Evolutionary conservation across 2,888 invertebrate species (phyloP).

Genomic region (Ceratothoa steindachneri): DNA sequence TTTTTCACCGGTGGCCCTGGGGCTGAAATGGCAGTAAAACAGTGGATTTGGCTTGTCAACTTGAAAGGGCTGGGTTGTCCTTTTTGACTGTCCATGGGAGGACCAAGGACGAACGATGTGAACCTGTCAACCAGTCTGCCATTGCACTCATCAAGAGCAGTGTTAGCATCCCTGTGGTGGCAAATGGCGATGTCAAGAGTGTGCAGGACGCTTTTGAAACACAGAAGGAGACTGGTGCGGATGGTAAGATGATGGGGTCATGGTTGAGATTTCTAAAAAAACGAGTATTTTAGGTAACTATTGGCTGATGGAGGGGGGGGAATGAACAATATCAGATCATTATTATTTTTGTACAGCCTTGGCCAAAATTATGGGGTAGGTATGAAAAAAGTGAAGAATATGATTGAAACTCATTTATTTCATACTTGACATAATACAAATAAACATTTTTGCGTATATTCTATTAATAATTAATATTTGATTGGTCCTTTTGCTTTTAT

Average conservation of each 20-base stretch:
- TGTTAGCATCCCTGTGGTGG: constrained; percentile 76
- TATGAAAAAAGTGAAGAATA: too few relatives aligned
- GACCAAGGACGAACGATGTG: constrained; percentile 73
- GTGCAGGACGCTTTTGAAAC: constrained; percentile 68
- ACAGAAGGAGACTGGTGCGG: constrained; percentile 62
- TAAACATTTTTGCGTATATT: too few relatives aligned
- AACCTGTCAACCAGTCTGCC: constrained; percentile 64
- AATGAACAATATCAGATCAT: too few relatives aligned
- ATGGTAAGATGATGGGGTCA: constrained; percentile 58
- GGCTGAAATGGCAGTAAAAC: constrained; percentile 57
- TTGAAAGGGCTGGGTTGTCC: constrained; percentile 80
- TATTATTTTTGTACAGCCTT: too few relatives aligned
- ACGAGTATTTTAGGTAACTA: neutral
- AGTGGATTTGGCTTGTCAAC: constrained; percentile 70
- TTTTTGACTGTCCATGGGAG: constrained; percentile 89
- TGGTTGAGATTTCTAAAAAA: neutral
- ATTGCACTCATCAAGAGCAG: constrained; percentile 68
- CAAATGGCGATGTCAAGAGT: constrained; percentile 82
- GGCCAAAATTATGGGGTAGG: too few relatives aligned
- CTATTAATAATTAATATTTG: too few relatives aligned
- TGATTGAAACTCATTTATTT: too few relatives aligned
- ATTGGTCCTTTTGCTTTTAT: too few relatives aligned
- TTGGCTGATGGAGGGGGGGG: too few relatives aligned
- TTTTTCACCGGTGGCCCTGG: too few relatives aligned
- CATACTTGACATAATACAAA: too few relatives aligned